Evolutionary conservation across 2,113 vertebrate genomes (phyloP), one percentile per base, ranked within the genome.

Genomic region (Sorex fumeus): DNA sequence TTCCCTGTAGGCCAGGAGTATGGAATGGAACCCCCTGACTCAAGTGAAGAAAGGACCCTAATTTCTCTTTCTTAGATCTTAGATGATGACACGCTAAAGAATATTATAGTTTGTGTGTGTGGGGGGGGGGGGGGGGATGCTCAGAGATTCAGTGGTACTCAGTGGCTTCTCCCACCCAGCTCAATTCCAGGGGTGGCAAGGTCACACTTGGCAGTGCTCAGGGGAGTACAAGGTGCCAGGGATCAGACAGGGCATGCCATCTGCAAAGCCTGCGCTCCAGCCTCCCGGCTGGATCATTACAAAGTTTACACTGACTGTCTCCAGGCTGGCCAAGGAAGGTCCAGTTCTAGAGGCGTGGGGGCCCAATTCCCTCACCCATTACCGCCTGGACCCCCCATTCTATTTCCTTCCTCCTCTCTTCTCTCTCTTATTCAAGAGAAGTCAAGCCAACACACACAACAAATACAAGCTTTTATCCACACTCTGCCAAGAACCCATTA

Each of bases 361-460:
- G 75, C 40, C 23, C 40, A 62, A 67, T 77, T 62, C 11, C 57
- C 83, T 57, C 2, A 43, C 2, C 72, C 87, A 0, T 43, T 36
- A 60, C n/a, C 25, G 64, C 62, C 71, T 60, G 3, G 23, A 67
- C 45, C 75, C 60, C 47, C 84, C 71, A 60, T 80, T 92, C 66
- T 0, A 1, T 43, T 86, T 87, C 72, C 28, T 76, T 66, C 16
- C 8, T 60, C 40, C 82, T 77, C 82, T 82, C 70, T 77, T 88
- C 47, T 88, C 53, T 89, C 72, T 12, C 18, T 30, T 77, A 32
- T 90, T 66, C 74, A 36, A 71, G 53, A n/a, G 32, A 83, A 87
- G 84, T 62, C 32, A 92, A 87, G 74, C 86, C 94, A 91, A 91
- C 40, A 84, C 43, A 43, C 77, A 78, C 89, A 88, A 94, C 23